These are phyloP conservation scores for Poecilia wingei DNA, from an alignment of 2,797 vertebrate species.

Conservation along the genomic window DNA sequence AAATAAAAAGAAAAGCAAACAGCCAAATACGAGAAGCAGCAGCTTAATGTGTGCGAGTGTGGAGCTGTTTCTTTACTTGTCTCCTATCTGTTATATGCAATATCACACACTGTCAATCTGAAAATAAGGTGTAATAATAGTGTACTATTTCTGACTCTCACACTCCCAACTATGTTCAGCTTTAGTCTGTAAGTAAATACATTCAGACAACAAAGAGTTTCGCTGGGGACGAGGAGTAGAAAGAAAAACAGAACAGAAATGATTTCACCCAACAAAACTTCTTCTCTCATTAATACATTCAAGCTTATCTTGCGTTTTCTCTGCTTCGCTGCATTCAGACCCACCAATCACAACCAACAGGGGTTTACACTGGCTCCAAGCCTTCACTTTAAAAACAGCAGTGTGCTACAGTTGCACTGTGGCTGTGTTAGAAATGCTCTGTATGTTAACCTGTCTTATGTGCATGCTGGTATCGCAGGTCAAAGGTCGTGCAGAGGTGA, in stretches of 20 bases:
- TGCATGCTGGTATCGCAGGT: conserved; percentile 99
- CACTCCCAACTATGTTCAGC: not conserved
- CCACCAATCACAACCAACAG: not conserved
- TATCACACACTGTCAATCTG: not conserved
- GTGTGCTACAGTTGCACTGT: not conserved
- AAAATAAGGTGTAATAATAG: not conserved
- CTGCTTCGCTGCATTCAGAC: not conserved
- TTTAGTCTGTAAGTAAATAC: not conserved
- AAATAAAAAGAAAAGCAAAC: not conserved
- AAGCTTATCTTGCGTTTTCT: not conserved
- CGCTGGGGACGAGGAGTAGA: not conserved
- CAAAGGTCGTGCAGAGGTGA: conserved; percentile 94
- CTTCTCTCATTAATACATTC: not conserved
- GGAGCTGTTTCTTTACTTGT: not conserved
- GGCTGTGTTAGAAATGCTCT: not conserved
- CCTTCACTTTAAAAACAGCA: not conserved
- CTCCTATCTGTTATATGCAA: not conserved
- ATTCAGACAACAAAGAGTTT: not conserved
- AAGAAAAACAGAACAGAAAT: not conserved
- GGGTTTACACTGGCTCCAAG: not conserved
- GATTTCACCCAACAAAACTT: not conserved
- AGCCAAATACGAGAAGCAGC: not conserved
- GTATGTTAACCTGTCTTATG: conserved; percentile 90
- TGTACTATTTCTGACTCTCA: not conserved
- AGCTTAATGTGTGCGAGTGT: not conserved